These are phyloP conservation scores for Lasioglossum malachurum DNA, from an alignment of 2,888 invertebrate genomes.

Conservation along the genomic window DNA sequence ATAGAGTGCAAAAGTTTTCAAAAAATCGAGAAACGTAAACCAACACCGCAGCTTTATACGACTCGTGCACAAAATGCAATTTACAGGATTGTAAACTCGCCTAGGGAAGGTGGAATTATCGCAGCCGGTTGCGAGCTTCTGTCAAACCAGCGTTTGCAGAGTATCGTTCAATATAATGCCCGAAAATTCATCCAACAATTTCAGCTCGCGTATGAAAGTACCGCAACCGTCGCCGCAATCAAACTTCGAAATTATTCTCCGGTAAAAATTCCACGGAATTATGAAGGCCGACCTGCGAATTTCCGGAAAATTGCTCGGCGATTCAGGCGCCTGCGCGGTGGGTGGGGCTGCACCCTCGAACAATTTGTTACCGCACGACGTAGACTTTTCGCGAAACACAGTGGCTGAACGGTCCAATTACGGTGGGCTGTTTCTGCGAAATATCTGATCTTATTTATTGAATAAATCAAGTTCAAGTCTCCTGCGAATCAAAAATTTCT, in stretches of 20 bases:
- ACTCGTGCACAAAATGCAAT: not conserved
- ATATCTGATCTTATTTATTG: no score
- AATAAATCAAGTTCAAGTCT: no score
- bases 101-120: not conserved
- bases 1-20: not conserved
- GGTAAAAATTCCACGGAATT: not conserved
- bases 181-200: not conserved
- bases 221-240: not conserved
- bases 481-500: no score
- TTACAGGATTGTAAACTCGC: not conserved
- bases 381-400: conserved; percentile 42
- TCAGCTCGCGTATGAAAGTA: not conserved
- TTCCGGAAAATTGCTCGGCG: conserved; percentile 22
- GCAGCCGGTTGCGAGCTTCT: not conserved
- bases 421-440: not conserved
- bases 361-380: conserved; percentile 59
- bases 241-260: not conserved
- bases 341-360: conserved; percentile 33
- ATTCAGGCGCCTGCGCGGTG: conserved; percentile 24
- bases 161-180: not conserved
- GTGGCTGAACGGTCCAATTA: no score
- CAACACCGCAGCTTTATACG: no score
- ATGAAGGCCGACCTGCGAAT: not conserved
- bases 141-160: not conserved
- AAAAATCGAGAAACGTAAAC: not conserved